Conservation (phyloP, 2,797 vertebrate species). For the Adrianichthys oophorus region DNA sequence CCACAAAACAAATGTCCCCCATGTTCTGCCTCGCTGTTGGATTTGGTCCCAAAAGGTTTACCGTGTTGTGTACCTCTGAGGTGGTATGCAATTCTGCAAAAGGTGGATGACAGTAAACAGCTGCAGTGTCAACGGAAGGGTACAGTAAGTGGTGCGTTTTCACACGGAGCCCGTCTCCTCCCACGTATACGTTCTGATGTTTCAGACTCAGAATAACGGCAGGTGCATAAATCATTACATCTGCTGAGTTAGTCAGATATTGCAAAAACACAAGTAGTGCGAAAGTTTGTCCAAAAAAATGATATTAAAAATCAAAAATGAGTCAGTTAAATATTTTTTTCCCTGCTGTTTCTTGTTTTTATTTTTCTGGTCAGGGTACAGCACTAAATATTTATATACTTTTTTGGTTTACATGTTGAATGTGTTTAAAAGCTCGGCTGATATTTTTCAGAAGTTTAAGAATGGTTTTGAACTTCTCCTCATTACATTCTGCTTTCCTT, state of each 20-base stretch:
- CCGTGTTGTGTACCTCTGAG: slow-evolving; percentile 6
- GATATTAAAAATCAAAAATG: no score
- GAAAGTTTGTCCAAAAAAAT: not conserved
- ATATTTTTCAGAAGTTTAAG: not conserved
- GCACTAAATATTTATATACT: no score
- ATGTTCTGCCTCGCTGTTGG: not conserved
- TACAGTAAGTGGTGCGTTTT: slow-evolving; percentile 42
- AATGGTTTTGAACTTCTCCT: not conserved
- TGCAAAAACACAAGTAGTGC: not conserved
- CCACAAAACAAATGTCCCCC: slow-evolving; percentile 2
- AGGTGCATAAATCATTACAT: not conserved
- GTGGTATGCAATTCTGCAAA: slow-evolving; percentile 17
- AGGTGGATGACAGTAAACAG: slow-evolving; percentile 35
- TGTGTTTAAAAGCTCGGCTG: no score
- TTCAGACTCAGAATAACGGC: not conserved
- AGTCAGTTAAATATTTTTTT: no score
- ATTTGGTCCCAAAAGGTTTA: slow-evolving; percentile 2
- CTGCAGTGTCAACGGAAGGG: slow-evolving; percentile 34
- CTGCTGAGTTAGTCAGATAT: not conserved
- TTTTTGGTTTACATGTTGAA: no score
- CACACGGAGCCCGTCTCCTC: slow-evolving; percentile 38
- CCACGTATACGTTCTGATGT: slow-evolving; percentile 6
- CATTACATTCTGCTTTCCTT: slow-evolving; percentile 18
- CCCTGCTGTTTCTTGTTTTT: no score
- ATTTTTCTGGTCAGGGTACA: no score